A percentile compares a stretch with the other conserved stretches of the same genome.
These are phyloP conservation scores for Bucco capensis DNA, from an alignment of 2,113 vertebrate species.

Conservation along the genomic window DNA sequence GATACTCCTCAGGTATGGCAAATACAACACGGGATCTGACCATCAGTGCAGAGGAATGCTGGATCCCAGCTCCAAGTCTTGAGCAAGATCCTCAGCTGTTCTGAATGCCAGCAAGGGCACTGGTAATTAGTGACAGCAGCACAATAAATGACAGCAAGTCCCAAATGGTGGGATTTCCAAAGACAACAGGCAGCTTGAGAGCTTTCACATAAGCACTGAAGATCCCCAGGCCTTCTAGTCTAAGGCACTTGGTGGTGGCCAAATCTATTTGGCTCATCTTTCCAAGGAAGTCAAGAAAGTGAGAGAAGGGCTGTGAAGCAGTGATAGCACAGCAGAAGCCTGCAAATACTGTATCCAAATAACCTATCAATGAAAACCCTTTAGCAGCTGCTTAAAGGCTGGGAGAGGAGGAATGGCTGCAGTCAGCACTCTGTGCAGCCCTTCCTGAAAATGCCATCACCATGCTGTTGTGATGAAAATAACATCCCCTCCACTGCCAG, in stretches of 20 bases:
- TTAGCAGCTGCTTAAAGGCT: conserved; percentile 54
- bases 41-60: not conserved
- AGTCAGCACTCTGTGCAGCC: conserved; percentile 42
- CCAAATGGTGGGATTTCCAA: not conserved
- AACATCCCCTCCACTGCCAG: conserved; percentile 34
- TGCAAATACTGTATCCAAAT: conserved; percentile 18
- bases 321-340: conserved; percentile 14
- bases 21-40: not conserved
- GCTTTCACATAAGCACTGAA: accelerated
- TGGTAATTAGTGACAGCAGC: not conserved
- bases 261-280: not conserved
- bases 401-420: conserved; percentile 30
- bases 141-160: not conserved
- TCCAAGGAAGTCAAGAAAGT: not conserved
- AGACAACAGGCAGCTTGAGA: accelerated
- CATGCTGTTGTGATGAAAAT: conserved; percentile 51
- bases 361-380: conserved; percentile 37
- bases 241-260: not conserved
- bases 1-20: accelerated
- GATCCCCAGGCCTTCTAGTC: not conserved
- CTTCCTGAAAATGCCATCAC: conserved; percentile 48
- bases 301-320: conserved; percentile 24
- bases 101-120: not conserved
- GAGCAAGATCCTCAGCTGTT: not conserved
- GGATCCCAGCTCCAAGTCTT: not conserved